Percentiles rank a stretch among this genome's conserved stretches.
Conservation (phyloP, 1,140 invertebrate species). For the Acromyrmex echinatior region DNA sequence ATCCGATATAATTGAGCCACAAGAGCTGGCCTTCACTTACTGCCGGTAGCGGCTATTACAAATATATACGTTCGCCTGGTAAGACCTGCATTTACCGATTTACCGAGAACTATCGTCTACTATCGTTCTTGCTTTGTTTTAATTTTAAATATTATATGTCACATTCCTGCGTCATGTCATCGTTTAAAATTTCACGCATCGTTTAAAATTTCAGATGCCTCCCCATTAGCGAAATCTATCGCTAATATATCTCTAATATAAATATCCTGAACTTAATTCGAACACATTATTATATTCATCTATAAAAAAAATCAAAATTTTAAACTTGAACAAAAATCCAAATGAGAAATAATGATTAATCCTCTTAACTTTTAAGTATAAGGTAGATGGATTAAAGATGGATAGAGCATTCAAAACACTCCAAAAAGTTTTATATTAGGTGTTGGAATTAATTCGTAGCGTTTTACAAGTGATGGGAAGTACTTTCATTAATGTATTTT, state of each 20-base stretch:
- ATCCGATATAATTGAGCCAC: conserved; percentile 61
- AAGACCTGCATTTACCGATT: conserved; percentile 32
- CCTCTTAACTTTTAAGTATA: background rate
- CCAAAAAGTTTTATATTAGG: too few species aligned
- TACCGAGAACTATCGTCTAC: background rate
- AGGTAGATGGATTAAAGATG: too few species aligned
- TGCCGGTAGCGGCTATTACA: background rate
- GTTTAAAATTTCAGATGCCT: background rate
- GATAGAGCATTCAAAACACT: too few species aligned
- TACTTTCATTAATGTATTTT: too few species aligned
- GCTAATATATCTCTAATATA: background rate
- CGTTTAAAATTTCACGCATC: background rate
- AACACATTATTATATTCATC: background rate
- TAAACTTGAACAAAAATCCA: background rate
- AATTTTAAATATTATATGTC: conserved; percentile 1
- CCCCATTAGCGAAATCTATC: background rate
- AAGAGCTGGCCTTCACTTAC: conserved; percentile 43
- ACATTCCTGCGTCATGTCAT: background rate
- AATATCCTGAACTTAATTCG: background rate
- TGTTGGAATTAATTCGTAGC: too few species aligned
- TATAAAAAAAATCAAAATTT: background rate
- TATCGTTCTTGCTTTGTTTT: background rate
- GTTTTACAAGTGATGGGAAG: too few species aligned
- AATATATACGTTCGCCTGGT: background rate
- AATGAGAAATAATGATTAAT: background rate